Percentiles rank a stretch among this genome's conserved stretches.
Conservation (phyloP, 2,797 vertebrate species). For the Cheirogaleus major region DNA sequence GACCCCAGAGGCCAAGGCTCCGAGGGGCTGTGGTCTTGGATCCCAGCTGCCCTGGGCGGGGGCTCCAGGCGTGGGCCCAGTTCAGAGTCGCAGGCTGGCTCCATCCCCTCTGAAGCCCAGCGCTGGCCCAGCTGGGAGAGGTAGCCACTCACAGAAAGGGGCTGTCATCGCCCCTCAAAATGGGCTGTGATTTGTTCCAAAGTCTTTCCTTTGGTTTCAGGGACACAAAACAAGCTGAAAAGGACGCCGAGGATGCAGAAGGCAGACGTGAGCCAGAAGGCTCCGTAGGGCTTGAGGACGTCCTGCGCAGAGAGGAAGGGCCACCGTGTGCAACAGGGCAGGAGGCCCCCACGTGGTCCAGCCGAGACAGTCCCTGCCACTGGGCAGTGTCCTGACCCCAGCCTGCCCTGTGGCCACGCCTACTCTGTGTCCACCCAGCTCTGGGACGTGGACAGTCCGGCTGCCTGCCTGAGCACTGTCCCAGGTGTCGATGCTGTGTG, state of each 20-base stretch:
- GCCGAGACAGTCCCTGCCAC: background rate
- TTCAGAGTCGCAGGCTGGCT: background rate
- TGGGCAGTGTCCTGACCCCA: background rate
- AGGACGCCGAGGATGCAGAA: slow-evolving; percentile 88
- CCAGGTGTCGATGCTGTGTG: too few species aligned
- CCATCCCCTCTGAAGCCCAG: background rate
- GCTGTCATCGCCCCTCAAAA: slow-evolving; percentile 83
- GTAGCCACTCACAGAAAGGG: background rate
- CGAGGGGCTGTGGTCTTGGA: background rate
- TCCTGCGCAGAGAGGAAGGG: slow-evolving; percentile 80
- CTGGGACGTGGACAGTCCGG: background rate
- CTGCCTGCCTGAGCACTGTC: background rate
- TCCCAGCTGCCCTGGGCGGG: background rate
- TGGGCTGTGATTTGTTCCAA: slow-evolving; percentile 93
- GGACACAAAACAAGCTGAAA: slow-evolving; percentile 91
- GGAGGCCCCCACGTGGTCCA: background rate
- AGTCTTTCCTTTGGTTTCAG: slow-evolving; percentile 94
- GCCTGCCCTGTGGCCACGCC: background rate
- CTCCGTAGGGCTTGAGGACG: slow-evolving; percentile 89
- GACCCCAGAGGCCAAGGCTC: background rate
- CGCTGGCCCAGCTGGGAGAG: background rate
- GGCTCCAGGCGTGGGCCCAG: background rate
- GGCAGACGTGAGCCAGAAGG: slow-evolving; percentile 93
- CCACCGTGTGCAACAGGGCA: background rate
- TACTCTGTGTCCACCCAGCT: background rate